Evolutionary conservation across 2,797 vertebrate species (phyloP), one percentile per base, ranked within the genome.

Genomic region (Notamacropus eugenii): DNA sequence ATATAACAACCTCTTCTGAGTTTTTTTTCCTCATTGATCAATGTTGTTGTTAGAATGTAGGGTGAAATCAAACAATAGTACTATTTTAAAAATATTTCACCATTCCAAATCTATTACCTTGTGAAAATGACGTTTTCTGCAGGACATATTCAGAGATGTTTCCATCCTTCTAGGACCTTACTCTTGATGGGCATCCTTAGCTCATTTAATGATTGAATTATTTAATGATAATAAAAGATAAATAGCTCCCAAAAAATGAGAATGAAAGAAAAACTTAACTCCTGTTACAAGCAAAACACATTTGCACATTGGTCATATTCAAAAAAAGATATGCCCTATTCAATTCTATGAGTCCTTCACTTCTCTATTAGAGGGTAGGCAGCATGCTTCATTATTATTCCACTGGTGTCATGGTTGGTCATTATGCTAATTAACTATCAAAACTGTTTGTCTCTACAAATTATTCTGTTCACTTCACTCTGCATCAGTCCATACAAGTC

Each of bases 191-290:
- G 50, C 13, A 29, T 55, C 0, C 27, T 95, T 4, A 29, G 94
- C 95, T 96, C 56, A 94, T 92, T 93, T 93, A 67, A 91, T 97
- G 97, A 97, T 91, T 34, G 34, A 94, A 96, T 96, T 94, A 95
- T 59, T 95, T 82, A 96, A 96, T n/a, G 28, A 24, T 74, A 56
- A 58, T 97, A 94, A 95, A 90, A 92, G 87, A 95, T 22, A 55
- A 94, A 93, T 91, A 82, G 82, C 62, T 58, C 56, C 1, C 16
- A n/a, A 67, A 57, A 67, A 67, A 34, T n/a, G 62, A n/a, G 14
- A 67, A 67, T 19, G 1, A 67, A 67, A 67, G 1, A n/a, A n/a
- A 62, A 59, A 59, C 58, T 59, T 59, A 67, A 67, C 62, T 67
- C 62, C 34, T 67, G 62, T 67, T 19, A n/a, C 4, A n/a, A 67